Evolutionary conservation across 2,797 vertebrate genomes (phyloP).

Genomic region (Malurus splendens): DNA sequence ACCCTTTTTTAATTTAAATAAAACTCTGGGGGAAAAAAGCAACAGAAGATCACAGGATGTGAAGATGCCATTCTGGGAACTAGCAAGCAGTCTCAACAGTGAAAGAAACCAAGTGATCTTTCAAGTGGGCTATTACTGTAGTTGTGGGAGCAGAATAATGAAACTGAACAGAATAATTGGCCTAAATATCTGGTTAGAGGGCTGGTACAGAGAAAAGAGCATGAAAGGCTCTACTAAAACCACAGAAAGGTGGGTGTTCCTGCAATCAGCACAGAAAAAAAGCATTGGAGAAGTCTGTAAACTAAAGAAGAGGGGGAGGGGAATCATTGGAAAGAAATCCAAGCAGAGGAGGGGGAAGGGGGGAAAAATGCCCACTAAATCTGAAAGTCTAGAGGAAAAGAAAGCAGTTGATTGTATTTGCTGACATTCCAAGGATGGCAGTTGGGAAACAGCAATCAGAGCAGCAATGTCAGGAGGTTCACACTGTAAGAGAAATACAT

Average conservation of each 20-base stretch:
- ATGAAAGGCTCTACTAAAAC: constrained; percentile 52
- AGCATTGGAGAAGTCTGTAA: constrained; percentile 23
- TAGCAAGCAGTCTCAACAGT: constrained; percentile 48
- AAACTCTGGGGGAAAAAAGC: neutral
- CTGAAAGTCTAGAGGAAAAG: constrained; percentile 1
- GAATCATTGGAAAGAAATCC: constrained; percentile 7
- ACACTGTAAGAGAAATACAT: neutral
- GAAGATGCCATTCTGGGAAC: constrained; percentile 36
- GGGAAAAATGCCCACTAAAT: neutral
- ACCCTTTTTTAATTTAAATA: constrained; percentile 39
- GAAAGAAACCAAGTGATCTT: constrained; percentile 50
- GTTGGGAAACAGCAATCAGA: neutral
- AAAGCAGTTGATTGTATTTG: constrained; percentile 24
- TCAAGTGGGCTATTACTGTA: constrained; percentile 49
- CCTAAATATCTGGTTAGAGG: constrained; percentile 53
- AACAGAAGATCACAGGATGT: constrained; percentile 17
- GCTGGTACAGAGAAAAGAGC: constrained; percentile 39
- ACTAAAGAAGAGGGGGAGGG: constrained; percentile 20
- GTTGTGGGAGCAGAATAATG: constrained; percentile 53
- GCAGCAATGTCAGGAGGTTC: neutral
- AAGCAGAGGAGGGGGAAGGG: neutral
- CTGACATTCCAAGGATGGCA: constrained; percentile 17
- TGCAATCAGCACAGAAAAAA: constrained; percentile 54
- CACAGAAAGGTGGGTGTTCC: constrained; percentile 59
- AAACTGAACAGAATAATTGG: constrained; percentile 59